These are phyloP conservation scores for Calameuta filiformis DNA, from an alignment of 2,888 invertebrate genomes.

Conservation along the genomic window DNA sequence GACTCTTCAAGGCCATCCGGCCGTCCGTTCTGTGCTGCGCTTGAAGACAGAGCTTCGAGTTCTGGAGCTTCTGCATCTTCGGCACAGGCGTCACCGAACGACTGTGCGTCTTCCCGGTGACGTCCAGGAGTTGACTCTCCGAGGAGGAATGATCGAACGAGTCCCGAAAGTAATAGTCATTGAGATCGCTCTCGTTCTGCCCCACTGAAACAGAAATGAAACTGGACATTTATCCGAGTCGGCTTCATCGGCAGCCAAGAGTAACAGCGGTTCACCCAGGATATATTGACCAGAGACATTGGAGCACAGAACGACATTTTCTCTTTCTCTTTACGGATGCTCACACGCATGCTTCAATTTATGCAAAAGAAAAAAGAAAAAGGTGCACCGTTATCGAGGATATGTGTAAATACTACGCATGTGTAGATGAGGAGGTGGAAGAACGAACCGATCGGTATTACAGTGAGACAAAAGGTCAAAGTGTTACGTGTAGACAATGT, in stretches of 20 bases:
- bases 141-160: conserved; percentile 84
- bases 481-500: conserved; percentile 1
- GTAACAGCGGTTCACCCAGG: too few species aligned
- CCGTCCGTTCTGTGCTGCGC: conserved; percentile 21
- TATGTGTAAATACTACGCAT: too few species aligned
- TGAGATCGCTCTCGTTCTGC: conserved; percentile 62
- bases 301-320: too few species aligned
- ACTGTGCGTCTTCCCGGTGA: conserved; percentile 54
- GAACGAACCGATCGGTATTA: too few species aligned
- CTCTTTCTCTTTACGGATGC: too few species aligned
- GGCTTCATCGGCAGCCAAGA: too few species aligned
- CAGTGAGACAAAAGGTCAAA: background rate
- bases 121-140: conserved; percentile 75
- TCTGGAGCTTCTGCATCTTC: conserved; percentile 63
- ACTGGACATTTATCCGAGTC: too few species aligned
- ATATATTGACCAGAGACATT: too few species aligned
- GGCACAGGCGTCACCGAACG: conserved; percentile 60
- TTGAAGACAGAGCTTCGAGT: conserved; percentile 53
- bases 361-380: too few species aligned
- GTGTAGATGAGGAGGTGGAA: too few species aligned
- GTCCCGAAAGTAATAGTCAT: conserved; percentile 80
- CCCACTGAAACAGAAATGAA: conserved; percentile 52
- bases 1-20: conserved; percentile 42
- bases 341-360: too few species aligned
- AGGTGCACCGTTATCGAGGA: too few species aligned